Evolutionary conservation across 2,888 invertebrate genomes (phyloP), one percentile per base, ranked within the genome.

Genomic region (Theretra japonica): DNA sequence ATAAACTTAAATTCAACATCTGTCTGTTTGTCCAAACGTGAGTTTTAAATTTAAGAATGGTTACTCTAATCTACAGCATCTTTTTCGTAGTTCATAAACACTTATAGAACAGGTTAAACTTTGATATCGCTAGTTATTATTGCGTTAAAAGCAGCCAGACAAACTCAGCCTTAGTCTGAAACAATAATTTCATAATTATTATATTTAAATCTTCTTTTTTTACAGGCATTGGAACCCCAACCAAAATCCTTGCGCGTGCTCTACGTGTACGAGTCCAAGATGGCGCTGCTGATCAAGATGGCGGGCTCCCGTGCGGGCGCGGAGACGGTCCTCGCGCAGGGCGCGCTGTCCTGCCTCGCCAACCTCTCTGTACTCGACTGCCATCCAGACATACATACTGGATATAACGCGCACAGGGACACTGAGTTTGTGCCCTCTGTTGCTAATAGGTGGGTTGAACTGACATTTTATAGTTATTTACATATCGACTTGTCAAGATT

Each of bases 261-360:
- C 0, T 98, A 98, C 92, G 96, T 98, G 21, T 98, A 98, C 90
- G 97, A 98, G 88, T 97, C 98, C 0, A 97, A 98, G 92, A 96
- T 98, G 96, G 96, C 97, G 56, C 95, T 97, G 77, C 94, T 98
- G 23, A 95, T 96, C 70, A 95, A 97, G 82, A 94, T 98, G 80
- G 96, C 97, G 0, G 95, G 96, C 8, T 95, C 95, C 0, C 94
- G 96, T 75, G 82, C 95, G 17, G 98, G 98, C 82, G 96, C 96
- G 0, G 96, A 97, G 86, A 96, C 97, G 0, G 89, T 97, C 59
- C 95, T 97, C 71, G 96, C 98, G 82, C 95, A 98, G 75, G 97
- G 97, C 28, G 96, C 96, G 70, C 95, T 97, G 21, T 95, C 97
- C 5, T 96, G 75, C 68, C 83, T 94, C 19, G 96, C 97, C 30